Conservation (phyloP, 2,113 vertebrate genomes). For the Heptranchias perlo region DNA sequence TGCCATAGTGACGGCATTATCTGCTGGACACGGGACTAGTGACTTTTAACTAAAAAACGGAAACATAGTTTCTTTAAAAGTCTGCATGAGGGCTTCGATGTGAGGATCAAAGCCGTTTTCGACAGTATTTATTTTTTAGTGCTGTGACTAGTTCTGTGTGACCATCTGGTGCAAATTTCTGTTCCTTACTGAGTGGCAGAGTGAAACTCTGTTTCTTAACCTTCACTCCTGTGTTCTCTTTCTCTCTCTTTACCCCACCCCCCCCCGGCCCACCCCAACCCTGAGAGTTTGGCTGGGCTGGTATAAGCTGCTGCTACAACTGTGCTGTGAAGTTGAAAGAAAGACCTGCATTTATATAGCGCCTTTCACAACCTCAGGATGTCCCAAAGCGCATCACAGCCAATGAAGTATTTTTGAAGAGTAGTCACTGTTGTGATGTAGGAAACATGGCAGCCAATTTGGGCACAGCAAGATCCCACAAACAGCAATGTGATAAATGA, state of each 20-base stretch:
- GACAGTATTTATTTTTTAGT: neutral
- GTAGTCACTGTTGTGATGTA: neutral
- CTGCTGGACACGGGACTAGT: neutral
- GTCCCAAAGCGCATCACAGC: neutral
- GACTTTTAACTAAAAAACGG: neutral
- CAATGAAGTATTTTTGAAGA: neutral
- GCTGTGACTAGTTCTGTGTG: neutral
- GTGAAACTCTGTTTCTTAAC: neutral
- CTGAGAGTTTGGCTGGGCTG: neutral
- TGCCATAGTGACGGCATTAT: neutral
- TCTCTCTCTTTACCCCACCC: too few species aligned
- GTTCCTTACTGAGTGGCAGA: neutral
- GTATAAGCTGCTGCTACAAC: neutral
- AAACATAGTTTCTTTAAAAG: neutral
- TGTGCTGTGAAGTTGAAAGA: neutral
- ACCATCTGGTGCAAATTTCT: neutral
- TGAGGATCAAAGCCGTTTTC: neutral
- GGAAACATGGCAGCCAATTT: neutral
- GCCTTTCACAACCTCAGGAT: neutral
- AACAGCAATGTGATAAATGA: neutral
- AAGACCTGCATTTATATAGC: neutral
- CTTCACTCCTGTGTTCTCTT: neutral
- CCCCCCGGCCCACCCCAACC: neutral
- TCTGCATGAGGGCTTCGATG: neutral
- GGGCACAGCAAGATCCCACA: neutral